Evolutionary conservation across 2,797 vertebrate species (phyloP).

Genomic region (Takifugu ocellatus): DNA sequence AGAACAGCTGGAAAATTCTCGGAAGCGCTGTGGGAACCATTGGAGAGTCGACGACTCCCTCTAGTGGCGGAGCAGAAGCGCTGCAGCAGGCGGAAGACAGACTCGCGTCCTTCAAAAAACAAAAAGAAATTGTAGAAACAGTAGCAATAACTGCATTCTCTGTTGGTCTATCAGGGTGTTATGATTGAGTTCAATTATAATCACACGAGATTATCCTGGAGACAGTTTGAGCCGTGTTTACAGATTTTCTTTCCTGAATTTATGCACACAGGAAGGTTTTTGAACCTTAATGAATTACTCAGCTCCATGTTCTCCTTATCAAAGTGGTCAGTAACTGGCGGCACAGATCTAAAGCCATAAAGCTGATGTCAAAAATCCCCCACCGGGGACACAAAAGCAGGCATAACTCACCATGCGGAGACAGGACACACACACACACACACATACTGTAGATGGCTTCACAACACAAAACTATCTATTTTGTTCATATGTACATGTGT

Average conservation of each 20-base stretch:
- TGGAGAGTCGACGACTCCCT: slow-evolving; percentile 58
- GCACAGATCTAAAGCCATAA: slow-evolving; percentile 73
- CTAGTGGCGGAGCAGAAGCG: slow-evolving; percentile 60
- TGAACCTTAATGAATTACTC: too few species aligned
- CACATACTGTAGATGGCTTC: slow-evolving; percentile 60
- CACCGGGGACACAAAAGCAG: slow-evolving; percentile 50
- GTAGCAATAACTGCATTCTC: slow-evolving; percentile 60
- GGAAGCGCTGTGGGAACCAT: slow-evolving; percentile 6
- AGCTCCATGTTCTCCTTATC: not conserved
- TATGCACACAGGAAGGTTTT: not conserved
- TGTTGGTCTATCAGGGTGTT: slow-evolving; percentile 11
- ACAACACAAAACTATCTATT: slow-evolving; percentile 78
- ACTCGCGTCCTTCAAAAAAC: too few species aligned
- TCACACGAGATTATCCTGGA: slow-evolving; percentile 43
- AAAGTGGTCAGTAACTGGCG: not conserved
- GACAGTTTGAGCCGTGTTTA: slow-evolving; percentile 63
- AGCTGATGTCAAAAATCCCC: slow-evolving; percentile 39
- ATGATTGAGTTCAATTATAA: slow-evolving; percentile 16
- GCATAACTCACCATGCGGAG: slow-evolving; percentile 24
- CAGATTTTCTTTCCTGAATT: slow-evolving; percentile 57
- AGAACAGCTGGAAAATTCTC: too few species aligned
- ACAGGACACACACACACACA: slow-evolving; percentile 37
- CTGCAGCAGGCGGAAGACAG: slow-evolving; percentile 38
- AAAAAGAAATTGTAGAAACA: slow-evolving; percentile 20
- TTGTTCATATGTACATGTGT: slow-evolving; percentile 87